A percentile compares a stretch with the other conserved stretches of the same genome.
Evolutionary conservation across 2,113 vertebrate genomes (phyloP).

Genomic region (Brachypodius melanocephalos): DNA sequence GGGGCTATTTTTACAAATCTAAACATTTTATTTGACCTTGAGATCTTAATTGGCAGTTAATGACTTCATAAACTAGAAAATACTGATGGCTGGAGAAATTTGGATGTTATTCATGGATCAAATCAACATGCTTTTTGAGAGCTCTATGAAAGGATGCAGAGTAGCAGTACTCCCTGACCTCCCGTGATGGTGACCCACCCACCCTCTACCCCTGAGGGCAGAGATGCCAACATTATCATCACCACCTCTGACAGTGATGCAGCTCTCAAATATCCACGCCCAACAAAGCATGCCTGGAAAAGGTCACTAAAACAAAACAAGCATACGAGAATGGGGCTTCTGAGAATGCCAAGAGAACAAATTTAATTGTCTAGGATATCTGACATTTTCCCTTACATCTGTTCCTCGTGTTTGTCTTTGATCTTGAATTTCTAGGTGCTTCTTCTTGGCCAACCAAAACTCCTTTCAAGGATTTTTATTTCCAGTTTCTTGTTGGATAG

Average conservation of each 20-base stretch:
- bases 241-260: not conserved
- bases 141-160: not conserved
- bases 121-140: not conserved
- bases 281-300: not conserved
- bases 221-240: not conserved
- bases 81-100: not conserved
- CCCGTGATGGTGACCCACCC: not conserved
- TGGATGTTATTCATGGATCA: not conserved
- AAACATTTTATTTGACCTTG: not conserved
- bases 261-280: not conserved
- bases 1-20: not conserved
- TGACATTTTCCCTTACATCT: constrained; percentile 20
- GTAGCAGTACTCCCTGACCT: not conserved
- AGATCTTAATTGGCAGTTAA: not conserved
- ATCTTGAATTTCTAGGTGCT: not conserved
- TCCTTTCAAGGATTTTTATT: not conserved
- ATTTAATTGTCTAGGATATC: not conserved
- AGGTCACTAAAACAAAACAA: not conserved
- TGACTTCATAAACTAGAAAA: not conserved
- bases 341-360: not conserved
- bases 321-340: not conserved
- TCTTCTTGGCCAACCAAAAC: not conserved
- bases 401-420: not conserved
- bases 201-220: not conserved
- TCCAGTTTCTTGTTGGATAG: not conserved